phyloP scores from a whole-genome alignment of 2,797 vertebrate species.

The Chloroceryle inda region DNA sequence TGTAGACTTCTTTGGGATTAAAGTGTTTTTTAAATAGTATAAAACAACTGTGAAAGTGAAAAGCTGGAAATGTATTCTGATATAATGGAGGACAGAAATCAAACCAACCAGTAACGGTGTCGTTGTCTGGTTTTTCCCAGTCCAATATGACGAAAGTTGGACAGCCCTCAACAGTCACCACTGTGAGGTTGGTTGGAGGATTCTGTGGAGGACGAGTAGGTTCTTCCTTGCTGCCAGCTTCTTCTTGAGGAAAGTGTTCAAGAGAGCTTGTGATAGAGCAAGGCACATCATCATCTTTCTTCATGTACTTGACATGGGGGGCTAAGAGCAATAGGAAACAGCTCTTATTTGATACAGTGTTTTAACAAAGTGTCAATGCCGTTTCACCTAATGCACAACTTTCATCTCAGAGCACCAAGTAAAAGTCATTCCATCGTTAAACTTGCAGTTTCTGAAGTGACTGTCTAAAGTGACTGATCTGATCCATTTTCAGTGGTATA shows the following conservation, averaged over 20 bases:
- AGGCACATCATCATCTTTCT: constrained; percentile 89
- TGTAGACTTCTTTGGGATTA: not conserved
- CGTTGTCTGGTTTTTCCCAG: constrained; percentile 93
- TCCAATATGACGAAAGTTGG: constrained; percentile 94
- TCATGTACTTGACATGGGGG: constrained; percentile 92
- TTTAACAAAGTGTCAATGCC: not conserved
- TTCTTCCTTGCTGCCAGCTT: constrained; percentile 80
- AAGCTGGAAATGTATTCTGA: not conserved
- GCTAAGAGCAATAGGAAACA: constrained; percentile 76
- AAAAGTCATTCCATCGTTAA: not conserved
- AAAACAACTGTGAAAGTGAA: not conserved
- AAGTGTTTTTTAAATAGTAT: not conserved
- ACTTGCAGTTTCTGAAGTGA: not conserved
- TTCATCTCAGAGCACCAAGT: not conserved
- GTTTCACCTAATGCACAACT: not conserved
- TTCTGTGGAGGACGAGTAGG: constrained; percentile 86
- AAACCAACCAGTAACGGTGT: constrained; percentile 89
- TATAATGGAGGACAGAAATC: not conserved
- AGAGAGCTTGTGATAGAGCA: constrained; percentile 95
- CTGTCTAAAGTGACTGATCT: not conserved
- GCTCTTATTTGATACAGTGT: not conserved
- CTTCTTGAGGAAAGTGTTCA: constrained; percentile 90
- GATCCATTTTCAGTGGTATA: not conserved
- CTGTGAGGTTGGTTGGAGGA: constrained; percentile 93
- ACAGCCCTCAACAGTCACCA: constrained; percentile 96